These are phyloP conservation scores for Scaptomyza caliginosa DNA, from an alignment of 2,888 invertebrate genomes.

Conservation along the genomic window DNA sequence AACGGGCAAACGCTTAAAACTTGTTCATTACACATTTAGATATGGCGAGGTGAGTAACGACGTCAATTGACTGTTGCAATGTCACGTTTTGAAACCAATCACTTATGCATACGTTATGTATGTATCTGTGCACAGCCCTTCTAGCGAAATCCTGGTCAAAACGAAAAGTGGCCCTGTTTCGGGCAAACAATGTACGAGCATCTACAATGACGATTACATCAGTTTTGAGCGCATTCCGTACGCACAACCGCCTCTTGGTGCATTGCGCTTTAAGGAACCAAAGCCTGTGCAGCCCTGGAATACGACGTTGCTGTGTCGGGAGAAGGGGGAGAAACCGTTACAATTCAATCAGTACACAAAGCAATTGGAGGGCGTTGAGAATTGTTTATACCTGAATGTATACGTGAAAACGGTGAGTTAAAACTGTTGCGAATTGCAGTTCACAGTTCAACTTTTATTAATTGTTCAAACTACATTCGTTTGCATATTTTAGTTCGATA, in stretches of 20 bases:
- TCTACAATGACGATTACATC: conserved; percentile 66
- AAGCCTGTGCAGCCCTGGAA: conserved; percentile 82
- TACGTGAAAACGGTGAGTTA: conserved; percentile 78
- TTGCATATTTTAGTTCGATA: conserved; percentile 33
- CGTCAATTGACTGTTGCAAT: not conserved
- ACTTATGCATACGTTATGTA: too few relatives aligned
- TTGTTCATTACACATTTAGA: conserved; percentile 13
- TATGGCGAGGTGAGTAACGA: conserved; percentile 49
- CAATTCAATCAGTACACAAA: conserved; percentile 80
- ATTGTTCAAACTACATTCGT: not conserved
- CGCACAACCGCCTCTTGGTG: conserved; percentile 84
- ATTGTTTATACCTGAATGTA: conserved; percentile 85
- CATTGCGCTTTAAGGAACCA: conserved; percentile 82
- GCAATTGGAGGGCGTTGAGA: conserved; percentile 84
- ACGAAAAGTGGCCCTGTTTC: conserved; percentile 75
- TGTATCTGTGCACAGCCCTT: conserved; percentile 1
- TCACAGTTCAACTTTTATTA: not conserved
- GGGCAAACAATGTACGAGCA: conserved; percentile 66
- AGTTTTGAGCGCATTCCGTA: conserved; percentile 79
- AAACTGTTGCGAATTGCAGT: not conserved
- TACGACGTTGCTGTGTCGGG: conserved; percentile 81
- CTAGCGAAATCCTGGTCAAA: conserved; percentile 16
- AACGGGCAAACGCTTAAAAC: not conserved
- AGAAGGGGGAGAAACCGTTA: conserved; percentile 78
- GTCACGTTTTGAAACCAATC: not conserved